Evolutionary conservation across 2,888 invertebrate genomes (phyloP).

Genomic region (Seira sanloemensis): DNA sequence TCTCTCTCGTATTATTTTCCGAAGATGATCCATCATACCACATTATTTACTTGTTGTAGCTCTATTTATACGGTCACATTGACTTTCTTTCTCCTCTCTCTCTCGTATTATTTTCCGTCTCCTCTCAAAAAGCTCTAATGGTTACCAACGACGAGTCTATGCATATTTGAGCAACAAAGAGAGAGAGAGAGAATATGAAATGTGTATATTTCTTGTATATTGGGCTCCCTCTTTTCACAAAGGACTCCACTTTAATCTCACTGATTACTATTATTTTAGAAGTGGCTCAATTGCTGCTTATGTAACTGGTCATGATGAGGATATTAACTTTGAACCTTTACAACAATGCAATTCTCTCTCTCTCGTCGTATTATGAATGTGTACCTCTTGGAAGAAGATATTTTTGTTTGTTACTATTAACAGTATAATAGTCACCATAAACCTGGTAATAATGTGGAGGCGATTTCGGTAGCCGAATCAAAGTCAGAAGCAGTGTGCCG

Average conservation of each 20-base stretch:
- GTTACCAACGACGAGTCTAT: too few species aligned
- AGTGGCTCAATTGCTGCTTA: slow-evolving; percentile 61
- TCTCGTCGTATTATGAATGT: background rate
- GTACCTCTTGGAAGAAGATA: background rate
- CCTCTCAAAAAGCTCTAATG: too few species aligned
- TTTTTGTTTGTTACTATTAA: background rate
- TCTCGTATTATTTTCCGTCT: too few species aligned
- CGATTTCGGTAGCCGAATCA: slow-evolving; percentile 16
- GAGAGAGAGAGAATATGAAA: slow-evolving; percentile 56
- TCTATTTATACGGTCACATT: too few species aligned
- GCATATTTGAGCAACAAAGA: too few species aligned
- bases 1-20: too few species aligned
- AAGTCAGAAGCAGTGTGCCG: slow-evolving; percentile 39
- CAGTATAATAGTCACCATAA: too few species aligned
- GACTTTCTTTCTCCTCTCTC: too few species aligned
- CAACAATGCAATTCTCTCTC: background rate
- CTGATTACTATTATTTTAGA: slow-evolving; percentile 32
- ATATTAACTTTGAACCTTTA: slow-evolving; percentile 15
- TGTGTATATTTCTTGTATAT: slow-evolving; percentile 8
- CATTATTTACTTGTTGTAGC: too few species aligned
- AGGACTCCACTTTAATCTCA: background rate
- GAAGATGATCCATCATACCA: too few species aligned
- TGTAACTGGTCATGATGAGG: slow-evolving; percentile 27
- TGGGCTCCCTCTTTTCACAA: background rate
- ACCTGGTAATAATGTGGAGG: background rate